Evolutionary conservation across 1,140 invertebrate species (phyloP), one percentile per base, ranked within the genome.

Genomic region (Drosophila tristis): DNA sequence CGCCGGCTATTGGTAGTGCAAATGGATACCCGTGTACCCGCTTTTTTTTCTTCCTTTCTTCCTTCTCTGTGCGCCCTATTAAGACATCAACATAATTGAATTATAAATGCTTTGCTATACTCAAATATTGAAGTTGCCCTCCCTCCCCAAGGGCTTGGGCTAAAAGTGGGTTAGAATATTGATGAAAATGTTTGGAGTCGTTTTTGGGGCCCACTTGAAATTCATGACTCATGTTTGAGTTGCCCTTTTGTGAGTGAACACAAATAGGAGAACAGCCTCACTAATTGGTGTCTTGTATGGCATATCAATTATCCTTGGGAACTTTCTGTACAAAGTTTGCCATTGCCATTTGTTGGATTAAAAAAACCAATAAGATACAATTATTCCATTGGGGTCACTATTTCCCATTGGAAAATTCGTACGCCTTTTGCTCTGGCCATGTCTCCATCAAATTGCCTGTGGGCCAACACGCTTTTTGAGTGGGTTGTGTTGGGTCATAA

Each of bases 31-130:
- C 26, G 26, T 44, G 20, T 56, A 4, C 23, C 0, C 15, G 25
- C 31, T 9, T 31, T 26, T 39, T 9, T 26, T 42, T n/a, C 8
- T 15, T 23, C 16, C 16, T 11, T 20, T 20, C 20, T 20, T 20
- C 20, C 20, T 20, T 20, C 20, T 47, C 26, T 57, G 26, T 35
- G 2, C 31, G 6, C 53, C 49, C 56, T 65, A 39, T 35, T 70
- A 55, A 68, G 48, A 68, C 48, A 58, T 48, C 39, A 74, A 59
- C 48, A 70, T 74, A 81, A 81, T 81, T 82, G 79, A 81, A 81
- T 78, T 78, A 74, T 74, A 82, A 80, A 81, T 74, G 59, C 48
- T 62, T 70, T 71, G 47, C 48, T 15, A 20, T 23, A 57, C 35
- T 29, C 57, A 76, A 80, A 80, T 80, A 76, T 76, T 70, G 35